Evolutionary conservation across 2,888 invertebrate species (phyloP), one percentile per base, ranked within the genome.

Genomic region (Caenorhabditis sulstoni): DNA sequence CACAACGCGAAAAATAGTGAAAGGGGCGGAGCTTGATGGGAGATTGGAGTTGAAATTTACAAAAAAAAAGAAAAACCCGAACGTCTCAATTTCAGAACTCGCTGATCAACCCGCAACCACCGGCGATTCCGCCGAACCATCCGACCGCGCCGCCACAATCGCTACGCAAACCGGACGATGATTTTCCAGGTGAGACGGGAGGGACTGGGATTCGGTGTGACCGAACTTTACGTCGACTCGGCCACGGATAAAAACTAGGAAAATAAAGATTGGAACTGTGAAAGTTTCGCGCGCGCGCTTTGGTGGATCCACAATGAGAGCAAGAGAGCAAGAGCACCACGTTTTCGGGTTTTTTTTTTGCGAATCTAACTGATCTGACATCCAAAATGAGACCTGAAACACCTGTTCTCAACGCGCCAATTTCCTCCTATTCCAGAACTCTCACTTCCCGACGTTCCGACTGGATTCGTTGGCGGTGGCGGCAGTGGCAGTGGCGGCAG

Each of bases 381-480:
- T 16, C 14, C 14, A 45, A 45, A 45, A 45, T 16, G n/a, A n/a
- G n/a, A n/a, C 14, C 14, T 45, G 4, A 9, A 45, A 45, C 18
- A 39, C 22, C 16, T 16, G 49, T 16, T 57, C 16, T 16, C 35
- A n/a, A n/a, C n/a, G n/a, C n/a, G n/a, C n/a, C n/a, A n/a, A n/a
- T n/a, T n/a, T 29, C 29, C 4, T 29, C 29, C 3, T 7, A 29
- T 84, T 80, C 44, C 66, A 84, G 85, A 79, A 22, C 76, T 85
- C 37, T 58, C 71, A 18, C 85, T 88, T 65, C 88, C 88, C 8
- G 87, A 87, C 41, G 86, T 86, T 18, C 88, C 88, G 12, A 84
- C 68, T 4, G 84, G 81, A 18, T 79, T 87, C 70, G 53, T 77
- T 20, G 61, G 65, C 11, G 68, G 49, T 16, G 41, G 41, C 41